Evolutionary conservation across 2,113 vertebrate genomes (phyloP).

Genomic region (Psilopogon haemacephalus): DNA sequence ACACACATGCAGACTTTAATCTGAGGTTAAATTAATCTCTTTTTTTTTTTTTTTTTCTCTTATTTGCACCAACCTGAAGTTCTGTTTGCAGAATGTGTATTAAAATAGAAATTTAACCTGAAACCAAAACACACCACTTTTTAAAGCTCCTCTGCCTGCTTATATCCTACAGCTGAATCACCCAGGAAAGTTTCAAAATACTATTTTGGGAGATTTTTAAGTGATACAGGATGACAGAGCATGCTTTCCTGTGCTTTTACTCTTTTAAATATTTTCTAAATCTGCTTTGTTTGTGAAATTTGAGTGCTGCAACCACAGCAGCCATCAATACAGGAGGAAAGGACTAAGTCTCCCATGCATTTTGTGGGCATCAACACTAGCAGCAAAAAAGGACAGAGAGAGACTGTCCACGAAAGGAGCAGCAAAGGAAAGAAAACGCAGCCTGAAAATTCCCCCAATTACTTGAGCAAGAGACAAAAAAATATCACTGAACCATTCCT

Average conservation of each 20-base stretch:
- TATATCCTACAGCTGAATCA: not conserved
- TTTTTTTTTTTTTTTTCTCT: slow-evolving; percentile 2
- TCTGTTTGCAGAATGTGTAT: not conserved
- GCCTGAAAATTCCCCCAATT: slow-evolving; percentile 4
- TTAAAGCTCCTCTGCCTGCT: not conserved
- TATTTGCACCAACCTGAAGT: slow-evolving; percentile 2
- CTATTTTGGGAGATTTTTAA: not conserved
- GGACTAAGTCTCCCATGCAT: not conserved
- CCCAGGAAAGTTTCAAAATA: not conserved
- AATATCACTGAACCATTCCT: not conserved
- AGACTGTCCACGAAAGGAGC: not conserved
- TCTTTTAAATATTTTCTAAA: not conserved
- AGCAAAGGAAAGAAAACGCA: not conserved
- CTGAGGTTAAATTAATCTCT: slow-evolving; percentile 14
- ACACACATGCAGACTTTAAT: not conserved
- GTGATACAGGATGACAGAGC: not conserved
- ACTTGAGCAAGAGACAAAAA: not conserved
- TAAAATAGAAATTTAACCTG: not conserved
- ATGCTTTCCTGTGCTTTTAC: not conserved
- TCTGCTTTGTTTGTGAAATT: not conserved
- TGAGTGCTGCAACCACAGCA: not conserved
- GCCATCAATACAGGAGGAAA: not conserved
- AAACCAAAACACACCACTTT: not conserved
- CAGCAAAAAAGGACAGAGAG: not conserved
- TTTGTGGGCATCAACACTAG: not conserved